Evolutionary conservation across 2,797 vertebrate species (phyloP), one percentile per base, ranked within the genome.

Genomic region (Pogoniulus pusillus): DNA sequence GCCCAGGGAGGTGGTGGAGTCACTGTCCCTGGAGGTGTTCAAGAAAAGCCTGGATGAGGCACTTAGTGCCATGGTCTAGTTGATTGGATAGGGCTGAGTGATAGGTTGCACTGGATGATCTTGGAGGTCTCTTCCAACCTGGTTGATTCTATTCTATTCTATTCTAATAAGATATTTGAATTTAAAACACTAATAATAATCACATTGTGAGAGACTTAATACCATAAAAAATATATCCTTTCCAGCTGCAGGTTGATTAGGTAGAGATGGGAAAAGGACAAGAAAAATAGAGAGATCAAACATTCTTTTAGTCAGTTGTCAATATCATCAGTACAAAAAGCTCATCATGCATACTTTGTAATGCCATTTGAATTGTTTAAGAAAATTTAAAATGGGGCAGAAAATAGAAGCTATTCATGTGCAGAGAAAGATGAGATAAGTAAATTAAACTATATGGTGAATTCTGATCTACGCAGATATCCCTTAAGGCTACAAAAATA

Each of bases 401-500:
- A 87, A 95, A 96, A 94, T 85, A 85, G 69, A 95, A 97, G 73
- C 29, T 91, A 91, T 94, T 95, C 64, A 89, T 96, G 77, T 94
- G 63, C 92, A 85, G 39, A 88, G 68, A 92, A 95, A 87, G 70
- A 96, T 95, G 86, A 95, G 93, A 94, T 96, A 96, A 97, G 80
- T 93, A 97, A 96, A 96, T 95, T 92, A 97, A 96, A 94, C 75
- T 94, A 60, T 94, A 91, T 93, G 87, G 94, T 96, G 95, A 93
- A 96, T 97, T 95, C 59, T 86, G 81, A 63, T 95, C 51, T 95
- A 96, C 93, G 85, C 65, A 94, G 53, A 95, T 94, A 96, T 87
- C 91, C 85, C 88, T 96, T 93, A 94, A 96, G 92, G 95, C 90
- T 94, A 94, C 81, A 95, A 94, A 96, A 96, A 93, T 94, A 96